Evolutionary conservation across 2,797 vertebrate species (phyloP), one percentile per base, ranked within the genome.

Genomic region (Microcaecilia unicolor): DNA sequence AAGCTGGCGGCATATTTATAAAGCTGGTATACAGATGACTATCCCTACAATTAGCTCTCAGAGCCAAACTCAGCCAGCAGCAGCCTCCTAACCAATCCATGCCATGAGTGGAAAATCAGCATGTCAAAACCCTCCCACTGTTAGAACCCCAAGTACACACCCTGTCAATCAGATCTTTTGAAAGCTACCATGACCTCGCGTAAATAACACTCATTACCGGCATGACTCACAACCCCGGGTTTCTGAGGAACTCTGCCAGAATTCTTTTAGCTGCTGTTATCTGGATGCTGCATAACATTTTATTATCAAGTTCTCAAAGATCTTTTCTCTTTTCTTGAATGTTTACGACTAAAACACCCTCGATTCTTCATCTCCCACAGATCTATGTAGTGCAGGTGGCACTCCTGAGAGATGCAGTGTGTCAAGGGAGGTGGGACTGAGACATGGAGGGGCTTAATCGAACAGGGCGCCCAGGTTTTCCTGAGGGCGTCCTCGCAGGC

Each of bases 111-210:
- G 5, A 6, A 10, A 19, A 20, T 15, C 9, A 17, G 11, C 2
- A 3, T 4, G 4, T 15, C 14, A 15, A 22, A 24, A 25, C 10
- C 4, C 9, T 19, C 9, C 8, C 25, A 22, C 17, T 17, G 1
- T 6, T 3, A 4, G 15, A 10, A 3, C 5, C 25, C 37, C 1
- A 0, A 7, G 8, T 14, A 4, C 20, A 2, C 0, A 9, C 22
- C 7, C 15, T 29, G 21, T 27, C 11, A 15, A 18, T 15, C 14
- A 18, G 4, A 8, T 12, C 1, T 1, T n/a, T n/a, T n/a, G 21
- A 12, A 37, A 35, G 6, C 9, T 9, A 7, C 7, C 21, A 6
- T 24, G 18, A 15, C 17, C 22, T 7, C 3, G 20, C 8, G 25
- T 34, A 16, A 14, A 14, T 15, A 8, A 5, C 10, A 3, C 21